Evolutionary conservation across 2,888 invertebrate genomes (phyloP), one percentile per base, ranked within the genome.

Genomic region (Scotopteryx bipunctaria): DNA sequence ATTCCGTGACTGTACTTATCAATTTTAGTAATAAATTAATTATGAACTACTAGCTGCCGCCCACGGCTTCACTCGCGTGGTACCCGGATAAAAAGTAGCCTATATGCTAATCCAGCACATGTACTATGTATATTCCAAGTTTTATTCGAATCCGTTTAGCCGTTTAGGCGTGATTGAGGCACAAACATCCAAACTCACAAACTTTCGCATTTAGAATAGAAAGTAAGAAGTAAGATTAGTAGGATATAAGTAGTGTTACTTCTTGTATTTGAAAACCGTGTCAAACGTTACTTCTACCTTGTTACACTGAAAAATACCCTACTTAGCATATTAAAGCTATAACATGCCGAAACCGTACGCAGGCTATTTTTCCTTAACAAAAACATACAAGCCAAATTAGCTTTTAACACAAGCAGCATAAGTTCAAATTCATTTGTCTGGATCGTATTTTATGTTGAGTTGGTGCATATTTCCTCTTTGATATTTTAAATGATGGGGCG

Each of bases 271-370:
- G 9, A 17, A 5, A n/a, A 8, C 14, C 13, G 6, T 9, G 49
- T 25, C 6, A 33, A 11, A 13, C 41, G 5, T 33, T 17, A 43
- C 42, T 23, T n/a, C n/a, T n/a, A n/a, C n/a, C n/a, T n/a, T 43
- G 33, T 43, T 27, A 43, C 6, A 9, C 36, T 50, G 51, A 54
- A 50, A 43, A 51, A 54, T 51, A 45, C 33, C 25, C 41, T 35
- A 47, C 47, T 57, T 54, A 45, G 37, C 57, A 54, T 57, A 54
- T 54, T 54, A 46, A 17, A 44, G 32, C 49, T 8, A 50, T 38
- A 50, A 49, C 53, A 43, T 53, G 43, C 49, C 52, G 53, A 42
- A 45, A 49, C 16, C 33, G 16, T 17, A 17, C 38, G 29, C 44
- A 40, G 15, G 27, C 25, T 11, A 40, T 42, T 33, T 32, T 33